Base-by-base conservation (phyloP, 2,113 vertebrate genomes). In the Peromyscus polionotus region DNA sequence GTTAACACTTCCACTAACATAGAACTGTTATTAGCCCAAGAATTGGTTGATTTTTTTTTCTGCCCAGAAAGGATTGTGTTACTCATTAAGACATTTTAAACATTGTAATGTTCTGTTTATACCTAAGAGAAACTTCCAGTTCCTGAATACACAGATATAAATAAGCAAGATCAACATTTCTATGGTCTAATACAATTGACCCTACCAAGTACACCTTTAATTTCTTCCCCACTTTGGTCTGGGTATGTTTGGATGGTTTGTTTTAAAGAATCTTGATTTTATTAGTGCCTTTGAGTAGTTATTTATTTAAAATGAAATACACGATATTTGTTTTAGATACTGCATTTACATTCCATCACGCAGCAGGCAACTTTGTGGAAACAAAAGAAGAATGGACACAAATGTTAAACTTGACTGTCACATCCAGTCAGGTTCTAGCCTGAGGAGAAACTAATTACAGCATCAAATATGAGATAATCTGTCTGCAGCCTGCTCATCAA, bases 241-340 rank as follows among this genome's bases (percentile, higher is more conserved):
- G 31, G 86, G 72, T 72, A 89, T 91, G 61, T 87, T 94, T 96
- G 51, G 48, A 80, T 81, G 19, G 26, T 93, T 96, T 95, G 33
- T 92, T 90, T 97, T 92, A 87, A 96, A 97, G 63, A 95, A 94
- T 72, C 65, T 88, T 97, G 91, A 77, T 90, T 95, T 91, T 94
- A 93, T 94, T 92, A 85, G 68, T 96, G 90, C 79, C 73, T 89
- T 91, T 77, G 76, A 70, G 36, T 31, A 65, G 19, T 92, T 96
- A 84, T 95, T 96, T 96, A 59, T 88, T 96, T 90, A 88, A 80
- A 26, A 59, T 16, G 96, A 76, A 81, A 94, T 59, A 93, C 88
- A 91, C 79, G 36, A 14, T 91, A 93, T 85, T 67, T 95, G 57
- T 24, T 67, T 91, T 80, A 95, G 39, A 93, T 95, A 93, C 76